Percentiles rank a stretch among this genome's conserved stretches.
These are phyloP conservation scores for Argyresthia albistria DNA, from an alignment of 2,888 invertebrate species.

Conservation along the genomic window DNA sequence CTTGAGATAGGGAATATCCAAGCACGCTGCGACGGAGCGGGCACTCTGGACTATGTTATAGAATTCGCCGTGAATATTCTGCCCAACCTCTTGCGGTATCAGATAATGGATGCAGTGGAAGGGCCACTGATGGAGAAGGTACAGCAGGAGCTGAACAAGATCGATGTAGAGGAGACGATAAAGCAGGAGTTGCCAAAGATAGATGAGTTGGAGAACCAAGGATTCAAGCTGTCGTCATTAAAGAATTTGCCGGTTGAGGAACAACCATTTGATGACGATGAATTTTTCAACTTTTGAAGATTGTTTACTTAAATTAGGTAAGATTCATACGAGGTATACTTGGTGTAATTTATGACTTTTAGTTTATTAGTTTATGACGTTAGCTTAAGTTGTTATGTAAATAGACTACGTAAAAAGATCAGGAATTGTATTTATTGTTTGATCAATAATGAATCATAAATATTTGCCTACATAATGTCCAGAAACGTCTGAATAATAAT, in stretches of 20 bases:
- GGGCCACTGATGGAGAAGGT: conserved; percentile 81
- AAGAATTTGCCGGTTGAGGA: conserved; percentile 24
- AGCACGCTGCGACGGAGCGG: conserved; percentile 86
- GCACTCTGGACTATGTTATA: conserved; percentile 87
- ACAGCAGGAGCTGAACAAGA: conserved; percentile 80
- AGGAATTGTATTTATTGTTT: too few relatives aligned
- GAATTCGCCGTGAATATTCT: conserved; percentile 86
- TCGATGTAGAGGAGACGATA: conserved; percentile 82
- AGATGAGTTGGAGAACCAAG: conserved; percentile 69
- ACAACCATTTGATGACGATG: conserved; percentile 45
- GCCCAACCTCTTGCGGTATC: conserved; percentile 88
- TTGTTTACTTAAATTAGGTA: not conserved
- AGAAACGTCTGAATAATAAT: too few relatives aligned
- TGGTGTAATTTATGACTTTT: too few relatives aligned
- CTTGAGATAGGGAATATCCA: conserved; percentile 89
- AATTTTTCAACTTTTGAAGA: conserved; percentile 57
- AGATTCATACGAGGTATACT: too few relatives aligned
- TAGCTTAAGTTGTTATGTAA: too few relatives aligned
- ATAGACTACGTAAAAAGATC: too few relatives aligned
- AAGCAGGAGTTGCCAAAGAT: conserved; percentile 78
- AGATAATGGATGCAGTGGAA: conserved; percentile 89
- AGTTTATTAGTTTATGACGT: too few relatives aligned
- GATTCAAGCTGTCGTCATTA: conserved; percentile 53
- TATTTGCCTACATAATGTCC: too few relatives aligned
- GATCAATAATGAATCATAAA: too few relatives aligned